Evolutionary conservation across 2,113 vertebrate genomes (phyloP), one percentile per base, ranked within the genome.

Genomic region (Naja naja): DNA sequence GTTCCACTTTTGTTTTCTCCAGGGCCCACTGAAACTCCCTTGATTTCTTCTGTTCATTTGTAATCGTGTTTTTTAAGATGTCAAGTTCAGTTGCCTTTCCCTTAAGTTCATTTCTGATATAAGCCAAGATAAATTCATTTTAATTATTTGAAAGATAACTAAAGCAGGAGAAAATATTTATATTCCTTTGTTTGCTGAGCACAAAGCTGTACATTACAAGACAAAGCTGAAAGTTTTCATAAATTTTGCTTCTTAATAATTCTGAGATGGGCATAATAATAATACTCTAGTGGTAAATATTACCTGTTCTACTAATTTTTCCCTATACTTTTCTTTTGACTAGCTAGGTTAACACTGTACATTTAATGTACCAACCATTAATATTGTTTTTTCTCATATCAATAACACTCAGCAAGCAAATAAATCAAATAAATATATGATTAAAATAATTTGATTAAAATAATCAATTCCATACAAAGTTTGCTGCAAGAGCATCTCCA

Each of bases 1-100:
- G 98, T 87, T 98, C 98, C 23, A 96, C 94, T 94, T 97, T 98
- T 94, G 98, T 98, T 92, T 96, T 98, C 94, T 99, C 99, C 95
- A 98, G 91, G 54, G 97, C 96, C 99, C 99, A 99, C 89, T 99
- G 99, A 9, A 99, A 96, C 91, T 99, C 99, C 96, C 98, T 97
- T 87, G 96, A 97, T 55, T 96, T 98, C 93, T 97, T 99, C 96
- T 98, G 98, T 95, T 99, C 99, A 0, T 94, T 97, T 60, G 96
- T 97, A 97, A 99, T 97, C 16, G 98, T 97, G 90, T 99, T 98
- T 53, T 95, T 98, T 90, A 99, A 97, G 52, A 97, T 60, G 74
- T 99, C 98, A 45, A 99, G 95, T 93, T 99, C 98, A 85, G 98
- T 97, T 54, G 97, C 97, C 96, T 98, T 99, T 95, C 98, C 98